Base-by-base conservation (phyloP, 2,797 vertebrate species). In the Gadopsis marmoratus region DNA sequence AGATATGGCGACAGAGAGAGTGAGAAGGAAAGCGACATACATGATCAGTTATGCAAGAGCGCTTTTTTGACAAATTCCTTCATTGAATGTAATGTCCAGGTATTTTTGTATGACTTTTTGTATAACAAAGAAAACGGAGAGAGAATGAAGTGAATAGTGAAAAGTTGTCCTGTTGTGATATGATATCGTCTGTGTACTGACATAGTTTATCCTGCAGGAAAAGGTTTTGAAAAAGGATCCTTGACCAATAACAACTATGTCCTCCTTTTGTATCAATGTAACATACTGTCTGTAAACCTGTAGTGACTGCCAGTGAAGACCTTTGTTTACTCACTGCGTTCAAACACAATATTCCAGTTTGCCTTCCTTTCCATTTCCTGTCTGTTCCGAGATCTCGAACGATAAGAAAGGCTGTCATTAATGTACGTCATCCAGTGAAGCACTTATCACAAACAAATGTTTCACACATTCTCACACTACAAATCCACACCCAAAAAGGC, bases 31-130 rank as follows among this genome's bases (percentile, higher is more conserved):
- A 72, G 76, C 63, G 39, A 81, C 78, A 63, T 71, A 78, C 53
- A 71, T 31, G 72, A 77, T 81, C 79, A 78, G 84, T 90, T 91
- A 89, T 63, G 80, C 88, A 91, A 93, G 82, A 93, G 94, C 93
- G 94, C 94, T 93, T 95, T 93, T 91, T 78, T 86, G 87, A 89
- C 73, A 71, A 85, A 89, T 90, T 93, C 89, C 90, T 89, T 81
- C 82, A 79, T 86, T 92, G 93, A 95, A 95, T 95, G 93, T 95
- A 93, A 87, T 35, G 86, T 85, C 4, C 61, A 86, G 90, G 89
- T 91, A 91, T 94, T 95, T 95, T 93, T 93, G 83, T 94, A 93
- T 63, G 85, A 92, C 48, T 85, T 92, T 91, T 93, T 95, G 88
- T 94, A 93, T 85, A 84, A 84, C 58, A 51, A 79, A 83, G 58